These are phyloP conservation scores for Micropoecilia bifurca DNA, from an alignment of 2,797 vertebrate species.

Conservation along the genomic window DNA sequence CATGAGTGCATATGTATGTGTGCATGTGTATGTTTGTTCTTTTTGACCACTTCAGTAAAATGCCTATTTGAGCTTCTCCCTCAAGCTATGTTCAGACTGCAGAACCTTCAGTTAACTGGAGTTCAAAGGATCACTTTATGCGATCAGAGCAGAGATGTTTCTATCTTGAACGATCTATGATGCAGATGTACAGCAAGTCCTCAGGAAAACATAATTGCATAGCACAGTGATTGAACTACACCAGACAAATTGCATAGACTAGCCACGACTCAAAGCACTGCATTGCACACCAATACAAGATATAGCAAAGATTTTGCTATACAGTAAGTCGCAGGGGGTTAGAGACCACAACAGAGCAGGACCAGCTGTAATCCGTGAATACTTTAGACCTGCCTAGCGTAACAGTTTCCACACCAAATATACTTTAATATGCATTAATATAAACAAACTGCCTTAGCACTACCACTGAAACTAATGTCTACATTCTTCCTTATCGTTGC, in stretches of 20 bases:
- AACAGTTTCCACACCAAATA: background rate
- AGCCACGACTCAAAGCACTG: background rate
- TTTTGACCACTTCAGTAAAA: slow-evolving; percentile 71
- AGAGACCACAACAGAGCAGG: background rate
- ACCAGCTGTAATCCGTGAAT: background rate
- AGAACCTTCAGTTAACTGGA: background rate
- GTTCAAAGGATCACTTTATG: background rate
- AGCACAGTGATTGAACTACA: background rate
- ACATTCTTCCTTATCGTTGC: background rate
- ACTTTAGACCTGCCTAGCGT: background rate
- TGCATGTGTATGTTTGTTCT: slow-evolving; percentile 38
- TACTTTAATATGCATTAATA: background rate
- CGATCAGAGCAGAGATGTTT: background rate
- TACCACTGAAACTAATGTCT: background rate
- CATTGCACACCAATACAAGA: background rate
- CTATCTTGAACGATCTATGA: background rate
- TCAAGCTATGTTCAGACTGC: background rate
- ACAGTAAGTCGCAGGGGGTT: background rate
- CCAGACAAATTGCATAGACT: background rate
- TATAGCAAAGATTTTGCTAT: background rate
- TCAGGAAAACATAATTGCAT: background rate
- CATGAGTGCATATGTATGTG: slow-evolving; percentile 27
- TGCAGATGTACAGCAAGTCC: background rate
- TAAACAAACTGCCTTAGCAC: background rate
- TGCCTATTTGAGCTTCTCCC: slow-evolving; percentile 53